These are phyloP conservation scores for Hydractinia echinata DNA, from an alignment of 30 jellyfish, hydroid and myxozoan genomes.

Conservation along the genomic window DNA sequence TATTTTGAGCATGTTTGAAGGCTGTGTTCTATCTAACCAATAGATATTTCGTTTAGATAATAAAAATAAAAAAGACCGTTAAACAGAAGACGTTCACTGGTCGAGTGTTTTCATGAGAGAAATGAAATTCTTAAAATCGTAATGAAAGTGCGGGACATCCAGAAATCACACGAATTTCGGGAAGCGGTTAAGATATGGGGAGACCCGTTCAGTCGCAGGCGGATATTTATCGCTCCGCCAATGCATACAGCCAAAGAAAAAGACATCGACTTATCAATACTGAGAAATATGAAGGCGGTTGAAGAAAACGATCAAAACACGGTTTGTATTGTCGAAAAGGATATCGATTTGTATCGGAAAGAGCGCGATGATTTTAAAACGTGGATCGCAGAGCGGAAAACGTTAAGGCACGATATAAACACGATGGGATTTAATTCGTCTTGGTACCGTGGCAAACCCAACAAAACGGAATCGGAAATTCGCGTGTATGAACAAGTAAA, in stretches of 20 bases:
- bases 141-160: neutral
- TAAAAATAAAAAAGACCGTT: too few relatives aligned
- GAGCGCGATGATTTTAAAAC: neutral
- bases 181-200: constrained; percentile 19
- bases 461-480: constrained; percentile 3
- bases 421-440: neutral
- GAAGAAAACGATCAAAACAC: neutral
- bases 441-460: neutral
- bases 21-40: too few relatives aligned
- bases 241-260: neutral
- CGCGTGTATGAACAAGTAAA: neutral
- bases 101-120: too few relatives aligned
- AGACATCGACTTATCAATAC: neutral
- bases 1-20: too few relatives aligned
- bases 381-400: neutral
- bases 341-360: neutral
- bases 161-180: neutral
- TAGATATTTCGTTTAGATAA: too few relatives aligned
- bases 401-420: neutral
- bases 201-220: neutral
- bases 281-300: neutral
- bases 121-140: neutral
- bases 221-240: neutral
- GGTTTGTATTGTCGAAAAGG: neutral
- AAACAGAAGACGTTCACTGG: too few relatives aligned